Evolutionary conservation across 2,113 vertebrate genomes (phyloP).

Genomic region (Gadus macrocephalus): DNA sequence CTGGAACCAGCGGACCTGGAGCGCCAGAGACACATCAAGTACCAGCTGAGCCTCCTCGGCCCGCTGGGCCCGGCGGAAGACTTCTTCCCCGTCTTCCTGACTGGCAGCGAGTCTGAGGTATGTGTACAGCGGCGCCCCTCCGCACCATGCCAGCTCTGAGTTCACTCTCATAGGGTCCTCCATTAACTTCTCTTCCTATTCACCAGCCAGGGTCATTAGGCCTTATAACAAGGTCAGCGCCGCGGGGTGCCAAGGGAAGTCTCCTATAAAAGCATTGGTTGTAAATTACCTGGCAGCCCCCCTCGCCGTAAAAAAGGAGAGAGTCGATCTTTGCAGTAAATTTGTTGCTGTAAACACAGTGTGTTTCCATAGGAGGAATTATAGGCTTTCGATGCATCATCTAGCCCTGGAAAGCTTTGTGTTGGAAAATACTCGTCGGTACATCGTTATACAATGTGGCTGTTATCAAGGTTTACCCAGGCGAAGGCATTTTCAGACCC

Average conservation of each 20-base stretch:
- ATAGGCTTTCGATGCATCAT: constrained; percentile 13
- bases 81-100: constrained; percentile 42
- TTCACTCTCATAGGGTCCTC: constrained; percentile 7
- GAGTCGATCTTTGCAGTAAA: constrained; percentile 25
- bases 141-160: not conserved
- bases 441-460: not conserved
- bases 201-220: constrained; percentile 11
- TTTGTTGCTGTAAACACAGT: constrained; percentile 15
- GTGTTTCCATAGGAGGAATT: constrained; percentile 24
- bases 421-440: constrained; percentile 1
- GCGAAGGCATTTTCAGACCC: too few relatives aligned
- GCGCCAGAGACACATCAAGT: constrained; percentile 78
- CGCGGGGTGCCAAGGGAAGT: constrained; percentile 24
- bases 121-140: constrained; percentile 19
- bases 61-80: constrained; percentile 61
- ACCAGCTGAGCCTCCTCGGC: constrained; percentile 73
- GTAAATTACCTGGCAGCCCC: constrained; percentile 20
- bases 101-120: constrained; percentile 55
- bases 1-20: constrained; percentile 70
- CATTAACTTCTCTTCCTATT: constrained; percentile 1
- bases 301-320: not conserved
- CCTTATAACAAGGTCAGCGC: constrained; percentile 30
- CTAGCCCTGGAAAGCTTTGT: constrained; percentile 10
- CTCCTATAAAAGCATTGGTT: constrained; percentile 44
- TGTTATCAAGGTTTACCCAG: not conserved